These are phyloP conservation scores for Oedothorax gibbosus DNA, from an alignment of 1,140 invertebrate species.

Conservation along the genomic window DNA sequence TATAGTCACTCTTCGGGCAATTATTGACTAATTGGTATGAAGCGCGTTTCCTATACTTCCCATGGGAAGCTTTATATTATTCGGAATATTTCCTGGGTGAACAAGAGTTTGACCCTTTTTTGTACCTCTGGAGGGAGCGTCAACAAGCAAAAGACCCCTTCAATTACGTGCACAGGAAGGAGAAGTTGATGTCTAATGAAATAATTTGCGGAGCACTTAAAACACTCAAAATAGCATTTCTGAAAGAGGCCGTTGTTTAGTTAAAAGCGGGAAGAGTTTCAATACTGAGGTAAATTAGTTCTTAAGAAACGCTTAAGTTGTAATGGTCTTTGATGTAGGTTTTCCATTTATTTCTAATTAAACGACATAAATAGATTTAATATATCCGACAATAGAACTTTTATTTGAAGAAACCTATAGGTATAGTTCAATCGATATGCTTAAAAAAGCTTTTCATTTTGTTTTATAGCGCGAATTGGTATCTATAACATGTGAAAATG, in stretches of 20 bases:
- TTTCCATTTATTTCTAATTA: no score
- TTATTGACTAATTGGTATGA: conserved; percentile 30
- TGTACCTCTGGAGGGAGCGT: not conserved
- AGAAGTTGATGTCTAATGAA: conserved; percentile 5
- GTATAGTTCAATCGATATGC: no score
- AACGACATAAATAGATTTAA: no score
- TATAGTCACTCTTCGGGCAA: not conserved
- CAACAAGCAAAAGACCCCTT: not conserved
- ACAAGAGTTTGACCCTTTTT: conserved; percentile 8
- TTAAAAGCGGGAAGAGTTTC: not conserved
- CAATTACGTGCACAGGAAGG: not conserved
- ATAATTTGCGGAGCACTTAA: not conserved
- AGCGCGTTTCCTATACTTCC: conserved; percentile 13
- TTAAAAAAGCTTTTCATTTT: no score
- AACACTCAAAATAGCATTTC: not conserved
- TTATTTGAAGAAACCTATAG: no score
- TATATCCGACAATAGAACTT: no score
- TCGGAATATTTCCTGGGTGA: not conserved
- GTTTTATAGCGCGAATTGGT: no score
- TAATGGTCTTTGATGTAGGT: no score
- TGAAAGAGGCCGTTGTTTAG: not conserved
- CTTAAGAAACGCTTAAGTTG: no score
- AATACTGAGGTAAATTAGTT: not conserved
- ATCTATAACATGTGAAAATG: no score
- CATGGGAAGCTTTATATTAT: conserved; percentile 8